A percentile compares a stretch with the other conserved stretches of the same genome.
Evolutionary conservation across 1,140 invertebrate species (phyloP).

Genomic region (Mya arenaria): DNA sequence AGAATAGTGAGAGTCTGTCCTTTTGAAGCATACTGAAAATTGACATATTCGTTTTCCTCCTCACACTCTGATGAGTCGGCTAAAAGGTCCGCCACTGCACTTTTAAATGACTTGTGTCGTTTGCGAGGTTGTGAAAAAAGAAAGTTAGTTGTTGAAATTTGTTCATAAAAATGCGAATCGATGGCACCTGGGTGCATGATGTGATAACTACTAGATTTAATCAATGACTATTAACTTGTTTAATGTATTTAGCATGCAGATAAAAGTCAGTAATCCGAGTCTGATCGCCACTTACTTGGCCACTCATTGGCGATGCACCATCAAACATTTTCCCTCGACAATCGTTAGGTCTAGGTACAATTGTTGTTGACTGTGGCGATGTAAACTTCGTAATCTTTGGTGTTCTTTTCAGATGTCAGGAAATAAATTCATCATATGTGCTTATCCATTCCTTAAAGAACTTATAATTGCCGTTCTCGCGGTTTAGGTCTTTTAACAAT

Average conservation of each 20-base stretch:
- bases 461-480: slow-evolving; percentile 5
- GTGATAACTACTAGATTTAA: background rate
- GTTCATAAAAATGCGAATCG: background rate
- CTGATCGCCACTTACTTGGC: background rate
- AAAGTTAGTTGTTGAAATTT: background rate
- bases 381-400: background rate
- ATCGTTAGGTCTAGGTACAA: too few species aligned
- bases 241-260: background rate
- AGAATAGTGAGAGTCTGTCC: background rate
- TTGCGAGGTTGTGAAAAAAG: background rate
- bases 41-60: background rate
- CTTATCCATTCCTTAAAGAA: slow-evolving; percentile 9
- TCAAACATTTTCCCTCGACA: background rate
- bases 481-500: background rate
- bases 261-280: background rate
- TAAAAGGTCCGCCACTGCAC: background rate
- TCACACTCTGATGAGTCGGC: background rate
- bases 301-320: background rate
- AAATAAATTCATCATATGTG: slow-evolving; percentile 1
- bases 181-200: background rate
- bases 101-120: background rate
- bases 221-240: background rate
- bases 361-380: slow-evolving; percentile 9
- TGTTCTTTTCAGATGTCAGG: background rate
- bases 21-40: background rate